phyloP scores from a whole-genome alignment of 1,140 invertebrate genomes.

The Drosophila simulans region DNA sequence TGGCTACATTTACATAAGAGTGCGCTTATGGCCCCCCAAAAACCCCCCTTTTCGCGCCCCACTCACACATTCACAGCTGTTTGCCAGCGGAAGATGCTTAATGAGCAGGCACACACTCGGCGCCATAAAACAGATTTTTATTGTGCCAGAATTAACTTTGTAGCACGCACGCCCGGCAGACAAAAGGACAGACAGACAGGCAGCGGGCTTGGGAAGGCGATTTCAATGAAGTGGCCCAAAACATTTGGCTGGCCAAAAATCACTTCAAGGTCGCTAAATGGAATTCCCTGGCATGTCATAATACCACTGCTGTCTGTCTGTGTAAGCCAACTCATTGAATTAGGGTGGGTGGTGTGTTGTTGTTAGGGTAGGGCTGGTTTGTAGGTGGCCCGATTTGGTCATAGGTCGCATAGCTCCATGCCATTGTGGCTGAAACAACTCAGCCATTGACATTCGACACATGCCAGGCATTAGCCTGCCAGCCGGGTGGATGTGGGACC shows the following conservation, averaged over 20 bases:
- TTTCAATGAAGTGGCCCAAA: slow-evolving; percentile 55
- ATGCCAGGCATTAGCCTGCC: slow-evolving; percentile 49
- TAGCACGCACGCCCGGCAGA: slow-evolving; percentile 23
- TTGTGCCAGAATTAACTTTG: slow-evolving; percentile 68
- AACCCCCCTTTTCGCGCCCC: slow-evolving; percentile 7
- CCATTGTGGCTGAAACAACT: slow-evolving; percentile 1
- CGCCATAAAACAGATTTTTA: slow-evolving; percentile 75
- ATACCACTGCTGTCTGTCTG: slow-evolving; percentile 28
- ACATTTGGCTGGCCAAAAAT: slow-evolving; percentile 45
- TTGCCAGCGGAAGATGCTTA: slow-evolving; percentile 67
- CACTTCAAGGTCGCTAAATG: slow-evolving; percentile 49
- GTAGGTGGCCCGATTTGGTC: slow-evolving; percentile 8
- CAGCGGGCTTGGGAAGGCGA: slow-evolving; percentile 7
- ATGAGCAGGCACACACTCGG: slow-evolving; percentile 67
- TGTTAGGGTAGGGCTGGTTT: background rate
- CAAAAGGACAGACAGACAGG: slow-evolving; percentile 2
- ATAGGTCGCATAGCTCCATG: slow-evolving; percentile 16
- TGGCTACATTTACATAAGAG: slow-evolving; percentile 76
- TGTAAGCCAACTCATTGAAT: slow-evolving; percentile 43
- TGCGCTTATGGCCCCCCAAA: slow-evolving; percentile 53
- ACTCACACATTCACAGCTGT: slow-evolving; percentile 42
- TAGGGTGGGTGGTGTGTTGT: slow-evolving; percentile 23
- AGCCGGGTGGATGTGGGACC: slow-evolving; percentile 13
- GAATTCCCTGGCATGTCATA: slow-evolving; percentile 51
- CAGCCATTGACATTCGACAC: slow-evolving; percentile 45